A percentile compares a stretch with the other conserved stretches of the same genome.
Conservation (phyloP, 2,113 vertebrate genomes). For the Felis catus region F.catus_Fca126_mat1.0 CM031416.1:91440501-91441000, state of each 20-base stretch:
- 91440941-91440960: conserved; percentile 13
- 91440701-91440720: conserved; percentile 27
- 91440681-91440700: background rate
- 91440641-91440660: conserved; percentile 13
- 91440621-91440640: background rate
- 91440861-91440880: too few species aligned
- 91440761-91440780: too few species aligned
- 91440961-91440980: background rate
- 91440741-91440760: too few species aligned
- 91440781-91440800: too few species aligned
- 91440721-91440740: too few species aligned
- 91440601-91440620: background rate
- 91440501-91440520: background rate
- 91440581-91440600: background rate
- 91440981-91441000: background rate
- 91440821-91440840: too few species aligned
- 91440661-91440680: background rate
- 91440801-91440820: too few species aligned
- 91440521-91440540: background rate
- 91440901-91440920: too few species aligned
- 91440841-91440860: too few species aligned
- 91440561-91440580: background rate
- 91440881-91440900: too few species aligned
- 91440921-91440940: too few species aligned
- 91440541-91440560: background rate